Conservation (phyloP, 2,888 invertebrate species). For the Epinotia bilunana region DNA sequence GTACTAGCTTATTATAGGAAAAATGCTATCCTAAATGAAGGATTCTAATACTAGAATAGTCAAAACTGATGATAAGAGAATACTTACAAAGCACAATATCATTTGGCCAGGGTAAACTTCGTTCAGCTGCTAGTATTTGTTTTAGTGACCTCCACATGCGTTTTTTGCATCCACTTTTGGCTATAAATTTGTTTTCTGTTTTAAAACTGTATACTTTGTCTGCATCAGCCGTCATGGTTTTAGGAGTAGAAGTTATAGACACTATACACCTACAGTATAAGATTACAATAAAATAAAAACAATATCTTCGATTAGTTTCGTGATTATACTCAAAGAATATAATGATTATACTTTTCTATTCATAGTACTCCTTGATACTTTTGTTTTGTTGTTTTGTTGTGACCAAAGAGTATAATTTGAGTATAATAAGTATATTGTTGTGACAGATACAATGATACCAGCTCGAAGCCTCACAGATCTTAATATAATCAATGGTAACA, state of each 20-base stretch:
- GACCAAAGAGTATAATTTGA: too few relatives aligned
- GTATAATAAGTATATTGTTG: too few relatives aligned
- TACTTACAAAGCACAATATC: slow-evolving; percentile 90
- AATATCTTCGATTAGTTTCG: not conserved
- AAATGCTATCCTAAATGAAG: not conserved
- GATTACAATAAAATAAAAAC: not conserved
- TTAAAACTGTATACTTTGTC: slow-evolving; percentile 75
- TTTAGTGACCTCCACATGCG: slow-evolving; percentile 95
- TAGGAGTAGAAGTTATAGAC: not conserved
- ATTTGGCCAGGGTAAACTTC: slow-evolving; percentile 90
- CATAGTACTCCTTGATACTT: too few relatives aligned
- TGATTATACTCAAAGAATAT: too few relatives aligned
- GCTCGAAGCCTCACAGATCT: not conserved
- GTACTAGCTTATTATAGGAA: not conserved
- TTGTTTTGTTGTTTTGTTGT: too few relatives aligned
- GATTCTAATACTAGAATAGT: not conserved
- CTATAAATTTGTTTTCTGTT: slow-evolving; percentile 80
- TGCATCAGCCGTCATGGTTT: slow-evolving; percentile 63
- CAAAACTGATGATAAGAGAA: not conserved
- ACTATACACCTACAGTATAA: not conserved
- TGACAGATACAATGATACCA: slow-evolving; percentile 21
- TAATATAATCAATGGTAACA: not conserved
- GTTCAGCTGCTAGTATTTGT: slow-evolving; percentile 93
- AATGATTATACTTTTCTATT: too few relatives aligned
- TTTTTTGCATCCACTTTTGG: slow-evolving; percentile 88